A percentile compares a stretch with the other conserved stretches of the same genome.
Evolutionary conservation across 2,113 vertebrate genomes (phyloP).

Genomic region (Sinosuthora webbiana): DNA sequence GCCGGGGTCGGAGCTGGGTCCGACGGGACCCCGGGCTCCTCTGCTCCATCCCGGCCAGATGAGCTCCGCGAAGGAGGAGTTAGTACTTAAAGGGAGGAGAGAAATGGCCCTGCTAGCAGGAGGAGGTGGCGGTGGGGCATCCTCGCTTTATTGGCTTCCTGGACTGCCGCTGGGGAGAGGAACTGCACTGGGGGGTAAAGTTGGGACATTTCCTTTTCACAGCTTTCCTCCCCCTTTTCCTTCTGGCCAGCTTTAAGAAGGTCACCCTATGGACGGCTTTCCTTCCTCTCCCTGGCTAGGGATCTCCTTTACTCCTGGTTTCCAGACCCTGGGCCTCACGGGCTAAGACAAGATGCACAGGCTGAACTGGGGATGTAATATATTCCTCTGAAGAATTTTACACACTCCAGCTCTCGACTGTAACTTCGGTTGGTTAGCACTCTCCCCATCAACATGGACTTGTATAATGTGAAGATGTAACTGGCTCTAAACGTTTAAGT

Average conservation of each 20-base stretch:
- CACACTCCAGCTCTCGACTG: slow-evolving; percentile 31
- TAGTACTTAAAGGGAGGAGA: background rate
- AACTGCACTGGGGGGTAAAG: fast-evolving
- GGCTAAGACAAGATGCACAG: background rate
- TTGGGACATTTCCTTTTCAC: background rate
- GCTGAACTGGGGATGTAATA: background rate
- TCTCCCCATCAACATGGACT: slow-evolving; percentile 55
- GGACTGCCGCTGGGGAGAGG: background rate
- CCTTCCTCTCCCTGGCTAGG: background rate
- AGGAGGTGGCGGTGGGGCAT: too few species aligned
- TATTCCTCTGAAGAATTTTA: slow-evolving; percentile 62
- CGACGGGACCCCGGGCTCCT: fast-evolving
- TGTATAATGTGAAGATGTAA: slow-evolving; percentile 72
- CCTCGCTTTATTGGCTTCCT: background rate
- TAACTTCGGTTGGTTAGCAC: slow-evolving; percentile 65
- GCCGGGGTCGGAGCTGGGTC: background rate
- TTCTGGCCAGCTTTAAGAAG: background rate
- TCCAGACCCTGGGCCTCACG: background rate
- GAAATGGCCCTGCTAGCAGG: background rate
- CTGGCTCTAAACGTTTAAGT: slow-evolving; percentile 73
- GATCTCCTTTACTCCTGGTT: background rate
- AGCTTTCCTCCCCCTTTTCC: fast-evolving
- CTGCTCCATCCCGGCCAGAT: fast-evolving
- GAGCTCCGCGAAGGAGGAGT: fast-evolving
- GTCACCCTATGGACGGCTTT: fast-evolving